Conservation (phyloP, 2,113 vertebrate genomes). For the Puffinus mauretanicus region DNA sequence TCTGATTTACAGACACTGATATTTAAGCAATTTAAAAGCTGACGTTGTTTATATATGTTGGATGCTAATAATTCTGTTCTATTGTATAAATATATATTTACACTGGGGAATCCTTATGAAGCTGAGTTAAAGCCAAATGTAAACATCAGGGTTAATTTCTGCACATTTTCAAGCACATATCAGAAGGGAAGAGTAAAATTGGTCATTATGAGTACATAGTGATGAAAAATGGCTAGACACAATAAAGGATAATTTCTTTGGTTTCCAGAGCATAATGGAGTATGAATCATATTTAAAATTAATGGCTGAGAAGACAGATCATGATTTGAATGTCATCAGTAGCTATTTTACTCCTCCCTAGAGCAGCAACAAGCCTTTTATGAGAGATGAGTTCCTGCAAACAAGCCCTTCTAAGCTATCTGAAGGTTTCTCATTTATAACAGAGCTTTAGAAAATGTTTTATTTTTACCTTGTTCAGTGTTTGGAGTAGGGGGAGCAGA, state of each 20-base stretch:
- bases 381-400: conserved; percentile 65
- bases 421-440: conserved; percentile 67
- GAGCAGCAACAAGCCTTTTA: conserved; percentile 67
- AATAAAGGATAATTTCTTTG: conserved; percentile 78
- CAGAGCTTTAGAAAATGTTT: conserved; percentile 44
- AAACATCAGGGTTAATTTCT: conserved; percentile 66
- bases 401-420: conserved; percentile 56
- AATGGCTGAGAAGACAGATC: conserved; percentile 75
- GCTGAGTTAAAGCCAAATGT: conserved; percentile 70
- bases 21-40: conserved; percentile 69
- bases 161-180: conserved; percentile 51
- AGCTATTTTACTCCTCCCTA: conserved; percentile 75
- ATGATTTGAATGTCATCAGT: conserved; percentile 78
- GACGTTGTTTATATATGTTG: conserved; percentile 64
- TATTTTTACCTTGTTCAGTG: conserved; percentile 47
- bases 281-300: conserved; percentile 81
- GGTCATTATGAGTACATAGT: conserved; percentile 69
- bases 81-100: conserved; percentile 72
- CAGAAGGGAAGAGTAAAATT: conserved; percentile 68
- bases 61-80: conserved; percentile 66
- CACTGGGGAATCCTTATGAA: conserved; percentile 51
- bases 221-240: conserved; percentile 74
- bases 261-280: conserved; percentile 73
- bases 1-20: not conserved
- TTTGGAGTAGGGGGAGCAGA: not conserved